These are phyloP conservation scores for Nasonia vitripennis DNA, from an alignment of 1,140 invertebrate species.

Conservation along the genomic window DNA sequence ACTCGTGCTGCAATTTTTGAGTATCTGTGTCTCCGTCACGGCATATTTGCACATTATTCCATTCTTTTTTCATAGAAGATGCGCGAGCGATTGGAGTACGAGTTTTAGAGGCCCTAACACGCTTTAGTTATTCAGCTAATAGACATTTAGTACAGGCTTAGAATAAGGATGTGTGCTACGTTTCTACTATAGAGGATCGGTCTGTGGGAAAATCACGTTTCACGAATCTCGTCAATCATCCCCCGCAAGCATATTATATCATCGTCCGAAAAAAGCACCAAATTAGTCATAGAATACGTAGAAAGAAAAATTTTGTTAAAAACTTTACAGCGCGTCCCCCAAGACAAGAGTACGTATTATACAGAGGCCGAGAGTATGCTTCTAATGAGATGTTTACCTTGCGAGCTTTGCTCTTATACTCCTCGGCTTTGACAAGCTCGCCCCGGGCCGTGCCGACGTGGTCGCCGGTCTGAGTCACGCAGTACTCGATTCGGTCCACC, in stretches of 20 bases:
- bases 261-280: neutral
- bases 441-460: constrained; percentile 87
- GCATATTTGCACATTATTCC: neutral
- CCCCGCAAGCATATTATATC: neutral
- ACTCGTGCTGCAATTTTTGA: neutral
- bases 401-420: constrained; percentile 90
- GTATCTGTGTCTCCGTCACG: neutral
- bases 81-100: neutral
- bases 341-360: neutral
- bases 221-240: neutral
- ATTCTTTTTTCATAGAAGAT: too few relatives aligned
- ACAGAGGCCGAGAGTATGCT: neutral
- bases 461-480: constrained; percentile 87
- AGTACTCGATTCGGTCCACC: constrained; percentile 94
- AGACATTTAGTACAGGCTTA: neutral
- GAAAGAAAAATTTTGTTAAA: neutral
- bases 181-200: neutral
- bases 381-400: constrained; percentile 83
- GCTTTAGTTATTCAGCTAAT: neutral
- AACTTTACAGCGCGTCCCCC: neutral
- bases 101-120: constrained; percentile 2
- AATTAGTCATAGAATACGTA: constrained; percentile 9
- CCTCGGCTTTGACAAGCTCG: constrained; percentile 86
- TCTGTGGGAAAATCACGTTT: neutral
- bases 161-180: neutral